Percentiles rank a stretch among this genome's conserved stretches.
phyloP scores from a whole-genome alignment of 2,113 vertebrate species.

The Rhabdornis inornatus region DNA sequence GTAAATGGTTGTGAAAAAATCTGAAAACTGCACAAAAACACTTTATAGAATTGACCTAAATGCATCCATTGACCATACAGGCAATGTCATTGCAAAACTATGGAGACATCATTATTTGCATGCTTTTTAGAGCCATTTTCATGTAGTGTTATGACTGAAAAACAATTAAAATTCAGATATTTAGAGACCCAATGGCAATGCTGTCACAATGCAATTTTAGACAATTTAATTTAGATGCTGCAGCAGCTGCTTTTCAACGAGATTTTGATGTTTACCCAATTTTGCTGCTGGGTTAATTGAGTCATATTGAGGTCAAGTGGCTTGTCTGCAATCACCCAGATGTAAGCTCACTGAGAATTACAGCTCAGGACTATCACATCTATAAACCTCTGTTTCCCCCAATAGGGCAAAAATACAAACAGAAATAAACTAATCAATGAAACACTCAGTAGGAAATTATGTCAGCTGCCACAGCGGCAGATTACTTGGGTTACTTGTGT shows the following conservation, averaged over 20 bases:
- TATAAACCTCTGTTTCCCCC: background rate
- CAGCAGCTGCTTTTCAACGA: constrained; percentile 56
- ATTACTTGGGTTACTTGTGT: background rate
- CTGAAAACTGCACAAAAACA: background rate
- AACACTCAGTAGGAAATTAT: background rate
- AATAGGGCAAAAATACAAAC: background rate
- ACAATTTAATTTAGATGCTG: constrained; percentile 52
- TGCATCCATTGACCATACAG: background rate
- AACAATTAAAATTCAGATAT: constrained; percentile 45
- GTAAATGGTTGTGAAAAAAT: background rate
- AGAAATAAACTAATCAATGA: constrained; percentile 4
- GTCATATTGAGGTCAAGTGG: constrained; percentile 60
- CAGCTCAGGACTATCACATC: background rate
- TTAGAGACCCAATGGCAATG: constrained; percentile 18
- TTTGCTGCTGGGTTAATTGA: constrained; percentile 61
- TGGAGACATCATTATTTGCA: background rate
- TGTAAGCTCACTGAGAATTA: constrained; percentile 25
- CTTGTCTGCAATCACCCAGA: constrained; percentile 39
- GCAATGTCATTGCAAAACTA: background rate
- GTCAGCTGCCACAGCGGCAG: background rate
- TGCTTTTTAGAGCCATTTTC: background rate
- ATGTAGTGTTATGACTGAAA: constrained; percentile 22
- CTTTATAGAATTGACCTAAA: background rate
- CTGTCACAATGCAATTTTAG: constrained; percentile 44
- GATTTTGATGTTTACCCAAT: constrained; percentile 52